Percentiles rank a stretch among this genome's conserved stretches.
Conservation (phyloP, 2,113 vertebrate genomes). For the Peucedramus taeniatus region DNA sequence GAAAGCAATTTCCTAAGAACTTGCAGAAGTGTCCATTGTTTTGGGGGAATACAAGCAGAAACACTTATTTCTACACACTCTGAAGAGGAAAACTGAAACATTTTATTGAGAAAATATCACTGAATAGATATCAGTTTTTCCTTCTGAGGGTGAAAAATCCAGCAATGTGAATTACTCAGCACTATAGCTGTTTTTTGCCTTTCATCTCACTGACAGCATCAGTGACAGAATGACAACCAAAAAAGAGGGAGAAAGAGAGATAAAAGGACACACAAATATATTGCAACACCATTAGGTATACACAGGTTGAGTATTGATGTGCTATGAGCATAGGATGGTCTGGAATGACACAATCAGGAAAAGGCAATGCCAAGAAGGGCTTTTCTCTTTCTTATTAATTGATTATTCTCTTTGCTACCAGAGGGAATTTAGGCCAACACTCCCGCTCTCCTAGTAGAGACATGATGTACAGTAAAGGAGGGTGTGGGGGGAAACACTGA, state of each 20-base stretch:
- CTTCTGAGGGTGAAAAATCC: neutral
- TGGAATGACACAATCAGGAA: constrained; percentile 21
- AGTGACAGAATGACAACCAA: constrained; percentile 18
- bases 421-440: constrained; percentile 14
- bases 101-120: neutral
- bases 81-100: neutral
- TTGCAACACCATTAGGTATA: neutral
- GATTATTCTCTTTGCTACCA: constrained; percentile 49
- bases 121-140: neutral
- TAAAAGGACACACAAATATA: neutral
- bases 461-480: neutral
- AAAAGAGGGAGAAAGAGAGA: neutral
- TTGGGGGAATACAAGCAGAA: neutral
- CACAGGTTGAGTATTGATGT: neutral
- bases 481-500: neutral
- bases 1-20: neutral
- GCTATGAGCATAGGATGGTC: neutral
- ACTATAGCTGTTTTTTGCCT: neutral
- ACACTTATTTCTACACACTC: neutral
- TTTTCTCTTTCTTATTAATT: constrained; percentile 27
- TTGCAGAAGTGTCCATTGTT: neutral
- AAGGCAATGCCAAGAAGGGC: neutral
- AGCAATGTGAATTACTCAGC: constrained; percentile 17
- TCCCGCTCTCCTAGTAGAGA: constrained; percentile 19
- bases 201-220: constrained; percentile 35